A percentile compares a stretch with the other conserved stretches of the same genome.
phyloP scores from a whole-genome alignment of 2,797 vertebrate species.

The Muscicapa striata region DNA sequence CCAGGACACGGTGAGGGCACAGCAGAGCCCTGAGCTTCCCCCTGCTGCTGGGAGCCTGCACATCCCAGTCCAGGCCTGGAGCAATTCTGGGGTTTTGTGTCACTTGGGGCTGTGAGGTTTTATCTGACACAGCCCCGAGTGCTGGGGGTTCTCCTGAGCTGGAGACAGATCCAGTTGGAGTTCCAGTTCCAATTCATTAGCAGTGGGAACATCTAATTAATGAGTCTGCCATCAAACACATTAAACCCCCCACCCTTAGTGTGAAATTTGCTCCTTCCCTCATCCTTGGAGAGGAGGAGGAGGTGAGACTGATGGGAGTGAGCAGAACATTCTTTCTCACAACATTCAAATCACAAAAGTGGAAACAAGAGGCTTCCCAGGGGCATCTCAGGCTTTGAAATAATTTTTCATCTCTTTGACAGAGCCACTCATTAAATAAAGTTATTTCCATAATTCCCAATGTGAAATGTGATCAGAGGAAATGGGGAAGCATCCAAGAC shows the following conservation, averaged over 20 bases:
- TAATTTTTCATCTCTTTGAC: neutral
- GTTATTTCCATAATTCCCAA: neutral
- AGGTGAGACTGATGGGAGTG: neutral
- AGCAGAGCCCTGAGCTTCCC: fast-evolving
- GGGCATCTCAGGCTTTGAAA: neutral
- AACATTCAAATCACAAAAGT: neutral
- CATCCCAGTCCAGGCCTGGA: fast-evolving
- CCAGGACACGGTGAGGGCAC: constrained; percentile 87
- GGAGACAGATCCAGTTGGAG: neutral
- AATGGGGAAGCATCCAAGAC: neutral
- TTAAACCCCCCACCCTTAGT: neutral
- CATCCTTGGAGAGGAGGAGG: neutral
- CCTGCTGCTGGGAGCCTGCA: fast-evolving
- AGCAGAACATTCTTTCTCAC: neutral
- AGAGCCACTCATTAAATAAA: neutral
- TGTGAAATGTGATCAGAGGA: neutral
- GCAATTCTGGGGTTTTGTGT: neutral
- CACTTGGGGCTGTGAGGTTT: neutral
- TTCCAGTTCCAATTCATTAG: fast-evolving
- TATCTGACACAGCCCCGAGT: neutral
- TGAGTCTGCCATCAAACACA: neutral
- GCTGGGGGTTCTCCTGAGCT: neutral
- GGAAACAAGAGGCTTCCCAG: neutral
- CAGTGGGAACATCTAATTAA: neutral
- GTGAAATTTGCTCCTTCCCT: neutral